phyloP scores from a whole-genome alignment of 1,140 invertebrate species.

The Drosophila persimilis region DNA sequence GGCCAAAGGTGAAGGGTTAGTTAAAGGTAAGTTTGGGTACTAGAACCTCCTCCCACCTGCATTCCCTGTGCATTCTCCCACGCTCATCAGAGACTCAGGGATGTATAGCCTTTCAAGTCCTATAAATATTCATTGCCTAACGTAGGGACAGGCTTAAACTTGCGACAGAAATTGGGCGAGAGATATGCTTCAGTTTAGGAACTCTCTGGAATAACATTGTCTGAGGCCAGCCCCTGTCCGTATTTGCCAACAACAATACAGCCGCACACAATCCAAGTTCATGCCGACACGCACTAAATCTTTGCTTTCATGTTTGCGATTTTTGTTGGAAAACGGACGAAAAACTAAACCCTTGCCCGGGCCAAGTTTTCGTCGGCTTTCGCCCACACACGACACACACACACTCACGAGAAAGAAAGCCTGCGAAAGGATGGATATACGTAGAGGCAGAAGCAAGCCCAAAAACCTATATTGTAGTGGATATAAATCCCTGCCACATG shows the following conservation, averaged over 20 bases:
- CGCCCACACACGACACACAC: slow-evolving; percentile 23
- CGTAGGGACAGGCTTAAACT: slow-evolving; percentile 21
- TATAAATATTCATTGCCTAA: slow-evolving; percentile 51
- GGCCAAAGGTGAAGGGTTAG: too few species aligned
- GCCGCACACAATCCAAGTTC: slow-evolving; percentile 64
- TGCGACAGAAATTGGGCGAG: slow-evolving; percentile 23
- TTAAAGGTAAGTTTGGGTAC: too few species aligned
- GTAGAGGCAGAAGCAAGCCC: slow-evolving; percentile 19
- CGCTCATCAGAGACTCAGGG: background rate
- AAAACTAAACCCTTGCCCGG: slow-evolving; percentile 52
- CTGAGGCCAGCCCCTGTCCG: slow-evolving; percentile 11
- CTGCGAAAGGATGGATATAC: background rate
- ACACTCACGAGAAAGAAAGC: background rate
- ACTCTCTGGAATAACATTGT: slow-evolving; percentile 59
- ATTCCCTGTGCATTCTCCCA: background rate
- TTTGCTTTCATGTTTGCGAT: slow-evolving; percentile 73
- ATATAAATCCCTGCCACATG: slow-evolving; percentile 78
- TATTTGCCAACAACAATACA: slow-evolving; percentile 59
- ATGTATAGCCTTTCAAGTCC: slow-evolving; percentile 26
- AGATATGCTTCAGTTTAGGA: slow-evolving; percentile 41
- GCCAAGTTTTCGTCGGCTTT: slow-evolving; percentile 45
- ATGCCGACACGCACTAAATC: slow-evolving; percentile 78
- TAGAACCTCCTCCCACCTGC: slow-evolving; percentile 10
- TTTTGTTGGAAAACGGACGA: slow-evolving; percentile 58
- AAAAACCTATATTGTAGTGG: slow-evolving; percentile 63